These are phyloP conservation scores for Leptocoma aspasia DNA, from an alignment of 2,113 vertebrate genomes.

Conservation along the genomic window DNA sequence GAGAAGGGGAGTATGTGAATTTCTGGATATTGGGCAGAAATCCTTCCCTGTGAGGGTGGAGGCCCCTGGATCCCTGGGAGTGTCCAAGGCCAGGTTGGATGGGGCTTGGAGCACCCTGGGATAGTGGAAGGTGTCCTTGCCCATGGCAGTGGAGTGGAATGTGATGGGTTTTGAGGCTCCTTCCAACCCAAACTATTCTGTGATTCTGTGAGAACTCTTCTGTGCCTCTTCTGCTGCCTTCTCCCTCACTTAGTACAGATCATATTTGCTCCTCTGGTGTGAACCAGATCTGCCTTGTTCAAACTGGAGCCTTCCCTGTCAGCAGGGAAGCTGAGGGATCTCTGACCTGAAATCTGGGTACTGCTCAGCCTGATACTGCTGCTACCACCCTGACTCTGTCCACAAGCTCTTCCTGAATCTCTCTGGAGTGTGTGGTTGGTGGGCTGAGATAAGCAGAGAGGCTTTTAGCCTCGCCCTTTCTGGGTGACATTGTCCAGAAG, in stretches of 20 bases:
- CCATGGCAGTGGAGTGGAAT: neutral
- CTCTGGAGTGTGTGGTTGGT: fast-evolving
- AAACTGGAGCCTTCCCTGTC: neutral
- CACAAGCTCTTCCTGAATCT: neutral
- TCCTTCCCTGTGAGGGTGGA: fast-evolving
- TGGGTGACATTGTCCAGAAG: neutral
- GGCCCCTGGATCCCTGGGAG: fast-evolving
- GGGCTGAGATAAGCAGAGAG: neutral
- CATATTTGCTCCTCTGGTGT: neutral
- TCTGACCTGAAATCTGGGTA: neutral
- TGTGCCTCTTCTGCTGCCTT: neutral
- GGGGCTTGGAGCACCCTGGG: neutral
- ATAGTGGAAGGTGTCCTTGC: neutral
- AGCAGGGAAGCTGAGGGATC: neutral
- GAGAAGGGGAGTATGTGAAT: neutral
- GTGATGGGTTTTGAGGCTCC: neutral
- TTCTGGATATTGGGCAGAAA: neutral
- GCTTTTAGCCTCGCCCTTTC: neutral
- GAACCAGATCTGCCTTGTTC: neutral
- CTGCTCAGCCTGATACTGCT: neutral
- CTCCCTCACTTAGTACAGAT: neutral
- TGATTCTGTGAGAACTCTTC: neutral
- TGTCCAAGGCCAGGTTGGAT: neutral
- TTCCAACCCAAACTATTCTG: neutral
- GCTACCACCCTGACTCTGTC: neutral